Evolutionary conservation across 2,888 invertebrate genomes (phyloP).

Genomic region (Nasonovia ribisnigri): DNA sequence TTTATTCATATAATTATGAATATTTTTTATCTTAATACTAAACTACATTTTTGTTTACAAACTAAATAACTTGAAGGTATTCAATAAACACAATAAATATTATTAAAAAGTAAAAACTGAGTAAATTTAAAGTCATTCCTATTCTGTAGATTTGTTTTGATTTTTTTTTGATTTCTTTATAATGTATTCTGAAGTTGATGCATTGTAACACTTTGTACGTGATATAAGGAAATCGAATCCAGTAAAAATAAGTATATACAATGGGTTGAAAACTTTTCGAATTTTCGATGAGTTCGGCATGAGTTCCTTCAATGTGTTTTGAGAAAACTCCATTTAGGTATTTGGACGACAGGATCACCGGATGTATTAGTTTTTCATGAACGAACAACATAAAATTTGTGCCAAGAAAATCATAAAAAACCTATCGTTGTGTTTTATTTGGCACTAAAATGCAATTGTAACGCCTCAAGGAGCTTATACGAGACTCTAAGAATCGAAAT

Average conservation of each 20-base stretch:
- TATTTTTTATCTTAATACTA: background rate
- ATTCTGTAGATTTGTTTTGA: background rate
- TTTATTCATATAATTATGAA: background rate
- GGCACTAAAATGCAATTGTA: conserved; percentile 53
- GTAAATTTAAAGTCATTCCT: background rate
- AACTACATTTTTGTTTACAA: background rate
- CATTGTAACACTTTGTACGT: background rate
- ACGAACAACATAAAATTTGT: conserved; percentile 41
- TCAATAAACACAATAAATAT: background rate
- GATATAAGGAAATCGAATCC: conserved; percentile 28
- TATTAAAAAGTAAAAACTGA: background rate
- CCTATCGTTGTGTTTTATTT: conserved; percentile 55
- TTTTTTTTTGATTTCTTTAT: conserved; percentile 1
- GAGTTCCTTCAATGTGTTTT: conserved; percentile 49
- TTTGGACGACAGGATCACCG: conserved; percentile 40
- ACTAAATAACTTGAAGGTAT: background rate
- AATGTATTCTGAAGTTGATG: background rate
- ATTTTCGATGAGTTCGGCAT: conserved; percentile 46
- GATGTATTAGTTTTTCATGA: conserved; percentile 56
- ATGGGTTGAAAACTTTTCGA: conserved; percentile 9
- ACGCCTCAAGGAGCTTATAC: conserved; percentile 1
- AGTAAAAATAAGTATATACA: conserved; percentile 31
- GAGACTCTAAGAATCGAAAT: conserved; percentile 20
- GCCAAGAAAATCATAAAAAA: conserved; percentile 57
- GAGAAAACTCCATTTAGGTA: conserved; percentile 39